Evolutionary conservation across 2,113 vertebrate species (phyloP), one percentile per base, ranked within the genome.

Genomic region (Promerops cafer): DNA sequence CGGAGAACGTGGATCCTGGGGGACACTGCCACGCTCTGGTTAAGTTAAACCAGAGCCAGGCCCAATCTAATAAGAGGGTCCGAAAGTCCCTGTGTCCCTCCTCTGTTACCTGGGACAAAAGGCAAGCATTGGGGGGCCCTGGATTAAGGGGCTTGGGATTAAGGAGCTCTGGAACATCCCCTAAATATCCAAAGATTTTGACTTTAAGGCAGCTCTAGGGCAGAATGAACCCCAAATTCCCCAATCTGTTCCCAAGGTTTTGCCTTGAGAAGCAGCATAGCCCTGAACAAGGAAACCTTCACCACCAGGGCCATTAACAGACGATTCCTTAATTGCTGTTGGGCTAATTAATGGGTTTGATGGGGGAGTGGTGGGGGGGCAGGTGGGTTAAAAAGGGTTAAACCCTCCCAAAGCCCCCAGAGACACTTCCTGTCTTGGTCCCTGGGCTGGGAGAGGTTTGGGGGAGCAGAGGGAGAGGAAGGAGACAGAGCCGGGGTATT

Each of bases 1-100:
- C 4, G 35, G 53, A n/a, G 18, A 74, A 15, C 0, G 0, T 1
- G 53, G 47, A 17, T 11, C 13, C 40, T 24, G 49, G 28, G 35
- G 68, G 49, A 39, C 8, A 21, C 40, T 4, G 33, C 53, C n/a
- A 47, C 1, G 2, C 37, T 11, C 77, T 28, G 44, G 4, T 21
- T 2, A 39, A 20, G 19, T 16, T 35, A 65, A 66, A 39, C 22
- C 14, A 49, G 64, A 75, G 65, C 54, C 71, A 61, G 30, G 21
- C 15, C 9, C 0, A 0, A 19, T 11, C 78, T 27, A 69, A 59
- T 30, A 31, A 70, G 30, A 66, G n/a, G 39, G 31, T 49, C 61
- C 42, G 31, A 28, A 74, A n/a, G 27, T n/a, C 16, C 39, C 69
- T 12, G 21, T 9, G 13, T 17, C 42, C 24, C 50, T 20, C 14